Conservation (phyloP, 1,140 invertebrate genomes). For the Drosophila punjabiensis region DNA sequence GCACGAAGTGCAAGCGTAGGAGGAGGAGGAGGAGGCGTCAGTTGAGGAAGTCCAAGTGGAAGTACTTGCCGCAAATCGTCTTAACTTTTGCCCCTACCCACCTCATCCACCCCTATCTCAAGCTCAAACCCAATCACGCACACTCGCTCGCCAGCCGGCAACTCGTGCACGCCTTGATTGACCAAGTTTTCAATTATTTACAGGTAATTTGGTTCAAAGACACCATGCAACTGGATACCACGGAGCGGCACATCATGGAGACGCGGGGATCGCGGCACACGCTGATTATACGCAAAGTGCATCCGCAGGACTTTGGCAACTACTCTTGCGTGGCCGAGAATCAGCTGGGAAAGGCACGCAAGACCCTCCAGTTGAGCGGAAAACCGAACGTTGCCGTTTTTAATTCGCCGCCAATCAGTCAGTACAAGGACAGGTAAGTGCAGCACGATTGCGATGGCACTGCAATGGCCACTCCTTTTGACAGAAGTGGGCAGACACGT, state of each 20-base stretch:
- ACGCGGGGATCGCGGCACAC: constrained; percentile 88
- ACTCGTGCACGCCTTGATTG: constrained; percentile 63
- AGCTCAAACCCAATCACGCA: constrained; percentile 45
- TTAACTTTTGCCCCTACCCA: constrained; percentile 56
- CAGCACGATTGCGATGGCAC: not conserved
- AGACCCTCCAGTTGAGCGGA: constrained; percentile 89
- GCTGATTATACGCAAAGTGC: constrained; percentile 89
- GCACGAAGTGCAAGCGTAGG: constrained; percentile 32
- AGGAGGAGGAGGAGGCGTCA: constrained; percentile 7
- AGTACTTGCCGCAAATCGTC: constrained; percentile 71
- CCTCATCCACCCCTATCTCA: not conserved
- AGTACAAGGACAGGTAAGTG: constrained; percentile 87
- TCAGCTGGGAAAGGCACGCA: constrained; percentile 88
- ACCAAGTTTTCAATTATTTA: constrained; percentile 84
- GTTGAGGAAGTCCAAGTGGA: constrained; percentile 33
- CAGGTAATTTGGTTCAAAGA: constrained; percentile 90
- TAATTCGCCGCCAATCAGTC: constrained; percentile 87
- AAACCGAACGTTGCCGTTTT: constrained; percentile 89
- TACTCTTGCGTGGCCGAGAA: constrained; percentile 90
- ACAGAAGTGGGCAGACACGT: constrained; percentile 10
- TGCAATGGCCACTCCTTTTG: not conserved
- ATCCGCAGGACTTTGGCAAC: constrained; percentile 89
- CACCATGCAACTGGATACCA: constrained; percentile 89
- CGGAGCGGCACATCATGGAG: constrained; percentile 89
- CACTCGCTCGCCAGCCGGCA: constrained; percentile 26